These are phyloP conservation scores for Lethrus apterus DNA, from an alignment of 1,140 invertebrate genomes.

Conservation along the genomic window DNA sequence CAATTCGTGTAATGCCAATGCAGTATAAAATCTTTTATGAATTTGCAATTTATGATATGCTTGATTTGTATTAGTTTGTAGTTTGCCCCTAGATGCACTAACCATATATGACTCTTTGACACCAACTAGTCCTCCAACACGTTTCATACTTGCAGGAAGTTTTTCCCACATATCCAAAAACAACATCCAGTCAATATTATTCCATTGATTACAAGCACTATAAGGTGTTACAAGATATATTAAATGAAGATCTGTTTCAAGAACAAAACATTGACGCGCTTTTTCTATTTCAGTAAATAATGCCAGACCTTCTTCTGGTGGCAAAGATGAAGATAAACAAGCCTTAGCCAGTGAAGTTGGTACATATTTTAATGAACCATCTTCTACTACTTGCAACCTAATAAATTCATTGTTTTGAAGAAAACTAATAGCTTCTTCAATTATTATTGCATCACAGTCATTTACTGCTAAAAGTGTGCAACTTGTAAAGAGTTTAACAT, in stretches of 20 bases:
- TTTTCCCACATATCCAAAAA: conserved; percentile 80
- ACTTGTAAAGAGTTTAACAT: conserved; percentile 70
- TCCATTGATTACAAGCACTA: conserved; percentile 68
- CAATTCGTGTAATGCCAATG: conserved; percentile 85
- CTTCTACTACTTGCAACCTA: conserved; percentile 42
- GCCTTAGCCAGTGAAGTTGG: conserved; percentile 85
- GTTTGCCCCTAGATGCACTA: conserved; percentile 61
- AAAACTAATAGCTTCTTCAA: conserved; percentile 41
- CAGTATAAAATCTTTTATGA: conserved; percentile 79
- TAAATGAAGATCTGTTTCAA: conserved; percentile 92
- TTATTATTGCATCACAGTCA: conserved; percentile 25
- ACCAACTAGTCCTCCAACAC: conserved; percentile 86
- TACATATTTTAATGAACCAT: conserved; percentile 51
- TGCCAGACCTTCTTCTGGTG: conserved; percentile 82
- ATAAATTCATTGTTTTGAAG: conserved; percentile 53
- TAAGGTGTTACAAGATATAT: conserved; percentile 90
- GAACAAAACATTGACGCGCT: conserved; percentile 80
- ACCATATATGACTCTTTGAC: conserved; percentile 85
- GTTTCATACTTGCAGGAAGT: conserved; percentile 68
- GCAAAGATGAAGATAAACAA: conserved; percentile 85
- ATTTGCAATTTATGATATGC: conserved; percentile 35
- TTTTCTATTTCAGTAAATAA: conserved; percentile 87
- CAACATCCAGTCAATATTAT: conserved; percentile 81
- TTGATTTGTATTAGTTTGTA: conserved; percentile 26
- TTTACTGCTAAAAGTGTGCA: conserved; percentile 54